Base-by-base conservation (phyloP, 2,888 invertebrate genomes). In the Epicampocera succincta region DNA sequence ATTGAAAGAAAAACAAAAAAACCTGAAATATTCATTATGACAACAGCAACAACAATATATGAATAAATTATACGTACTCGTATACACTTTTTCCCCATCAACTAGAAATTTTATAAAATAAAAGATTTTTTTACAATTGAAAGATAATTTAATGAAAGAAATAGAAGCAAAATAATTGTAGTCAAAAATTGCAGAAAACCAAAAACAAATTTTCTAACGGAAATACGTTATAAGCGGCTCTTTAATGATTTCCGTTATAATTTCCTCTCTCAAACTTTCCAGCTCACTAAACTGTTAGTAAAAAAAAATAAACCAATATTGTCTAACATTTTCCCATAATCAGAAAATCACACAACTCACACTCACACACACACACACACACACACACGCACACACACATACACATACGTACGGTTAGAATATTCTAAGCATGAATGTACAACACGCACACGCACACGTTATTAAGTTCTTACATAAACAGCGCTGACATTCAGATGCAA, bases 1-100 rank as follows among this genome's bases (percentile, higher is more conserved):
- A 44, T 56, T 56, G 29, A n/a, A 68, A 56, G 29, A 42, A 54
- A 38, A 12, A 42, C 44, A 42, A 54, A 60, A 12, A 54, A 15
- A 54, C 3, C 12, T 4, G 12, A 58, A 65, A n/a, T 21, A 25
- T 3, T 17, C 15, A 54, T 17, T 17, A 15, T 17, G 13, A 68
- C 5, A 42, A 44, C 2, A 66, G 4, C 9, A 48, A 21, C 13
- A 38, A 17, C 15, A 2, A 19, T n/a, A 21, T 38, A 46, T 4
- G 33, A 0, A 33, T 1, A 56, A 21, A 46, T 58, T 21, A 17
- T 15, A 48, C 17, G 15, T 25, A 25, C 5, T 25, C 5, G 5
- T 5, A 25, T 25, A 17, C 54, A 56, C 54, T 68, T 68, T 13
- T 54, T 38, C 52, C 40, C 13, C 50, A 50, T 68, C 13, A 42